Evolutionary conservation across 2,797 vertebrate genomes (phyloP).

Genomic region (Macropodus opercularis): DNA sequence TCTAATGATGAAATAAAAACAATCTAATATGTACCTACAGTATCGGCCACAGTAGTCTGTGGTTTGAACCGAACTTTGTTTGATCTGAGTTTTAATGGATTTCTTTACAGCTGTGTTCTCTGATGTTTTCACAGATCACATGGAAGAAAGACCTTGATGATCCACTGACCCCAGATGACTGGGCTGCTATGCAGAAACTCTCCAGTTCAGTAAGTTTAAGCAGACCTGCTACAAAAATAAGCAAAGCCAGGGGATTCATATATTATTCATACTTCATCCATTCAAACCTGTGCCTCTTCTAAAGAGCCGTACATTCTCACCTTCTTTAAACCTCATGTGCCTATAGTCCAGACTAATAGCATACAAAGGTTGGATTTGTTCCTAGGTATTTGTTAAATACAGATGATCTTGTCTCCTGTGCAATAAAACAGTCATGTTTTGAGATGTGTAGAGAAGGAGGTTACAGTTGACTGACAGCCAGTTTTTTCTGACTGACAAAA

Average conservation of each 20-base stretch:
- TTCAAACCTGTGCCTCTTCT: conserved; percentile 46
- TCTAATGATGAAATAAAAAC: too few relatives aligned
- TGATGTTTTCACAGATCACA: conserved; percentile 64
- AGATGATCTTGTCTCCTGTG: not conserved
- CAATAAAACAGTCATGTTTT: conserved; percentile 16
- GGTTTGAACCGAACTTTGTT: not conserved
- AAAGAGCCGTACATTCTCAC: conserved; percentile 20
- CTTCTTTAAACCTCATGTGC: conserved; percentile 26
- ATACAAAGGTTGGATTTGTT: not conserved
- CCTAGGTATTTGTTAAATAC: not conserved
- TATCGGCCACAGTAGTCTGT: too few relatives aligned
- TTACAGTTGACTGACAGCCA: conserved; percentile 80
- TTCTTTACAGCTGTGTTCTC: conserved; percentile 13
- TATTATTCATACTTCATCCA: conserved; percentile 64
- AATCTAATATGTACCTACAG: too few relatives aligned
- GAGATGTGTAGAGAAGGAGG: conserved; percentile 43
- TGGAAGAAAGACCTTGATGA: conserved; percentile 81
- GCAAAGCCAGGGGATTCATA: conserved; percentile 48
- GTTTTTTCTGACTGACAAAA: conserved; percentile 81
- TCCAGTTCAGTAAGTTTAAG: conserved; percentile 76
- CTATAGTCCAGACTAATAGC: conserved; percentile 2
- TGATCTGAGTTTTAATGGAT: not conserved
- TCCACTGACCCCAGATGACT: conserved; percentile 75
- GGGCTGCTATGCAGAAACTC: conserved; percentile 80
- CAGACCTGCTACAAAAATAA: conserved; percentile 34